A percentile compares a stretch with the other conserved stretches of the same genome.
phyloP scores from a whole-genome alignment of 2,797 vertebrate genomes.

The Holocentrus rufus region DNA sequence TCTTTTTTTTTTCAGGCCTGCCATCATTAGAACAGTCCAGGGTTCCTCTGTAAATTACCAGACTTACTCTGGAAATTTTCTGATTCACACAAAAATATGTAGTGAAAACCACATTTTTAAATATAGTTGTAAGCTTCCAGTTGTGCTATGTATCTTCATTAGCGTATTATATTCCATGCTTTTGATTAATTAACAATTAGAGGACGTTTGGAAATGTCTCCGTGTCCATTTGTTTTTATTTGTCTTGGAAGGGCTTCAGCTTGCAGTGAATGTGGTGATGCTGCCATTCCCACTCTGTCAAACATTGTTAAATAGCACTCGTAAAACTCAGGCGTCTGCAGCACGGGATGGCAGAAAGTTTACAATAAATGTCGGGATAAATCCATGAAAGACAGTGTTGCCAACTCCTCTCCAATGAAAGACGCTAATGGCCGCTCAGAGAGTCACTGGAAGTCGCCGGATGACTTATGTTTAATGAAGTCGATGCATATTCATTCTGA shows the following conservation, averaged over 20 bases:
- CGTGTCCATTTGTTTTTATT: slow-evolving; percentile 68
- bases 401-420: slow-evolving; percentile 73
- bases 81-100: background rate
- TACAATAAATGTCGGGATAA: slow-evolving; percentile 79
- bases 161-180: slow-evolving; percentile 31
- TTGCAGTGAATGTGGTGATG: slow-evolving; percentile 61
- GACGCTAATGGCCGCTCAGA: slow-evolving; percentile 68
- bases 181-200: slow-evolving; percentile 62
- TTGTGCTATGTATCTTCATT: slow-evolving; percentile 25
- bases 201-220: slow-evolving; percentile 64
- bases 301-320: slow-evolving; percentile 69
- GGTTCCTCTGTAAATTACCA: background rate
- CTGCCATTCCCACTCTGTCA: slow-evolving; percentile 63
- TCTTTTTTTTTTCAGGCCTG: background rate
- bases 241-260: slow-evolving; percentile 67
- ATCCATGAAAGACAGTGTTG: slow-evolving; percentile 70
- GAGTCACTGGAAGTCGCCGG: slow-evolving; percentile 51
- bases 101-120: background rate
- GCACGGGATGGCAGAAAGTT: slow-evolving; percentile 74
- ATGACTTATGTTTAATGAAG: slow-evolving; percentile 60
- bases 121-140: slow-evolving; percentile 10
- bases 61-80: too few species aligned
- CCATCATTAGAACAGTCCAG: background rate
- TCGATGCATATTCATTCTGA: slow-evolving; percentile 50
- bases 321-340: slow-evolving; percentile 74